A percentile compares a stretch with the other conserved stretches of the same genome.
These are phyloP conservation scores for Venustaconcha ellipsiformis DNA, from an alignment of 1,140 invertebrate genomes.

Conservation along the genomic window DNA sequence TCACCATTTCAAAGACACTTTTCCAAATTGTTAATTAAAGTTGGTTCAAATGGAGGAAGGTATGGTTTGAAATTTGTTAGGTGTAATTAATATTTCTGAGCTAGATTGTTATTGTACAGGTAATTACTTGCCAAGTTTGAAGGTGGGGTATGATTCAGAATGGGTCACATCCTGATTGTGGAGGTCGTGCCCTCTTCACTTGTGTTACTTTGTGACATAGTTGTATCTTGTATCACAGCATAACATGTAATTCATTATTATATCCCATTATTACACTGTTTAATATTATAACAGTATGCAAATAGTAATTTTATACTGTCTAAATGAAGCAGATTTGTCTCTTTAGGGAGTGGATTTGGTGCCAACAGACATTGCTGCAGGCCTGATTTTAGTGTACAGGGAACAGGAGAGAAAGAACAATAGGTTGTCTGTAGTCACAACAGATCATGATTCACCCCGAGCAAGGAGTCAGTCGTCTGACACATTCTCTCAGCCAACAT, in stretches of 20 bases:
- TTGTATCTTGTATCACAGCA: background rate
- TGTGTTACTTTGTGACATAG: too few relatives aligned
- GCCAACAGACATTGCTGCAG: slow-evolving; percentile 88
- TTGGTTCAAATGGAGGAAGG: too few relatives aligned
- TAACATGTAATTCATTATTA: background rate
- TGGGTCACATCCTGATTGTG: too few relatives aligned
- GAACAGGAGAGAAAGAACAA: slow-evolving; percentile 76
- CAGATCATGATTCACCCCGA: background rate
- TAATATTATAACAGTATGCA: background rate
- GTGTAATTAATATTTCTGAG: too few relatives aligned
- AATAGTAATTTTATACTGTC: too few relatives aligned
- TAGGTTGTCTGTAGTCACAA: slow-evolving; percentile 72
- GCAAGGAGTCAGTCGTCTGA: background rate
- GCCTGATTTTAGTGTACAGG: slow-evolving; percentile 79
- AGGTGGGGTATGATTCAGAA: too few relatives aligned
- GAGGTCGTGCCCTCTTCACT: too few relatives aligned
- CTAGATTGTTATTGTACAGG: too few relatives aligned
- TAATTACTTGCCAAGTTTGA: too few relatives aligned
- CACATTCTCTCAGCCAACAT: slow-evolving; percentile 46
- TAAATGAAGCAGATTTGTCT: slow-evolving; percentile 68
- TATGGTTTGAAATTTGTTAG: too few relatives aligned
- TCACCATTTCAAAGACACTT: too few relatives aligned
- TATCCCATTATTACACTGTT: background rate
- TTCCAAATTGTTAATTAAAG: too few relatives aligned
- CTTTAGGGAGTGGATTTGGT: slow-evolving; percentile 89